These are phyloP conservation scores for Eclectus roratus DNA, from an alignment of 2,113 vertebrate species.

Conservation along the genomic window DNA sequence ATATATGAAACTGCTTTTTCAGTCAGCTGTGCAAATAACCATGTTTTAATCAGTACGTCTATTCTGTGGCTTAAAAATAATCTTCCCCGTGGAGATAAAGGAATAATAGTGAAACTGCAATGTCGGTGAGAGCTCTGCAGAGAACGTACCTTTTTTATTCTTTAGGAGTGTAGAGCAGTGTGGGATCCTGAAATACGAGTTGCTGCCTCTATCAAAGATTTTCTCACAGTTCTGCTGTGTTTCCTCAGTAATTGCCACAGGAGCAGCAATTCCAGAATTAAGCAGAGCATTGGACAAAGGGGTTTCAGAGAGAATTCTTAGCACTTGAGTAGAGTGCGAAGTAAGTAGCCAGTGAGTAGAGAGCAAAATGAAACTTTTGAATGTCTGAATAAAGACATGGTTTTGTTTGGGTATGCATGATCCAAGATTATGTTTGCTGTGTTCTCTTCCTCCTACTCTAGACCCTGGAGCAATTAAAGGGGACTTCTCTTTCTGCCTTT, in stretches of 20 bases:
- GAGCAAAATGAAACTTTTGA: not conserved
- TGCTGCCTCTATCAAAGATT: not conserved
- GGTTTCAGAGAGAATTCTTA: not conserved
- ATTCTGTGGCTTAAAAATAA: constrained; percentile 39
- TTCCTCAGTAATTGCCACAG: not conserved
- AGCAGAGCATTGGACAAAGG: not conserved
- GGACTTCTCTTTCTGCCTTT: not conserved
- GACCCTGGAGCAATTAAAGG: not conserved
- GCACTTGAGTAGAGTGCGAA: not conserved
- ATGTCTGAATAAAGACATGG: not conserved
- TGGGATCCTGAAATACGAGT: not conserved
- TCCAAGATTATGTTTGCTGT: not conserved
- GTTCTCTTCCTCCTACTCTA: not conserved
- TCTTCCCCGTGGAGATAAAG: not conserved
- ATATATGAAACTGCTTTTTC: not conserved
- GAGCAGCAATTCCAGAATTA: not conserved
- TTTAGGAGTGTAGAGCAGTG: not conserved
- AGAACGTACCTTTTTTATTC: not conserved
- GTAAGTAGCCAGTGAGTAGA: not conserved
- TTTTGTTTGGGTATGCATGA: not conserved
- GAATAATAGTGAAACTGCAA: not conserved
- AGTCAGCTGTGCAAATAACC: constrained; percentile 23
- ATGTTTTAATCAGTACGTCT: not conserved
- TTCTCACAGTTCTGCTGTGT: not conserved
- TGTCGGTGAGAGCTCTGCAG: not conserved